Percentiles rank a stretch among this genome's conserved stretches.
Conservation (phyloP, 2,888 invertebrate genomes). For the Sepioteuthis lessoniana region DNA sequence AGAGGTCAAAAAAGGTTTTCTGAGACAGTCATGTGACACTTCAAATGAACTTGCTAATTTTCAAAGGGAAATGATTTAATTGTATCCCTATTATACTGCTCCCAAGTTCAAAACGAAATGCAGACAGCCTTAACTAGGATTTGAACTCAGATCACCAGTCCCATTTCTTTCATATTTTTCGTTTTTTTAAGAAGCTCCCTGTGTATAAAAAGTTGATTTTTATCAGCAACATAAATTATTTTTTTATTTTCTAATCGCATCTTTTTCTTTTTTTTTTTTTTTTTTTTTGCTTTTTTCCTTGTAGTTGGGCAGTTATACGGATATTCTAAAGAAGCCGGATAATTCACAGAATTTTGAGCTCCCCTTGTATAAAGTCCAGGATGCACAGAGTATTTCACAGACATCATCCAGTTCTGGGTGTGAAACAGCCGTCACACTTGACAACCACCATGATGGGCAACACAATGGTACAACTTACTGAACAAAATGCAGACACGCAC, state of each 20-base stretch:
- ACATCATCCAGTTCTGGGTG: slow-evolving; percentile 41
- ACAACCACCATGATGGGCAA: neutral
- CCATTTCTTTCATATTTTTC: neutral
- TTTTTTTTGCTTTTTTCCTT: neutral
- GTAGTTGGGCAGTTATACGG: neutral
- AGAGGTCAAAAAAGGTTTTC: too few species aligned
- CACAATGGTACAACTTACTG: neutral
- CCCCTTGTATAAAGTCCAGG: slow-evolving; percentile 34
- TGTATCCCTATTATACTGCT: too few species aligned
- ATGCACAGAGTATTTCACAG: slow-evolving; percentile 44
- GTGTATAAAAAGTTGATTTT: neutral
- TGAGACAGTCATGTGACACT: too few species aligned
- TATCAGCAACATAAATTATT: neutral
- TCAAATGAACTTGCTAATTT: too few species aligned
- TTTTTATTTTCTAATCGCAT: too few species aligned
- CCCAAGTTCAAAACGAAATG: too few species aligned
- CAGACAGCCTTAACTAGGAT: too few species aligned
- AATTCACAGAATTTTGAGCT: slow-evolving; percentile 34
- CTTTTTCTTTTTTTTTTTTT: neutral
- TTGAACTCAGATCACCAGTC: too few species aligned
- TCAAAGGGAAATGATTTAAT: too few species aligned
- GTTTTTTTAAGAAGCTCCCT: neutral
- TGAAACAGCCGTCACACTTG: slow-evolving; percentile 40
- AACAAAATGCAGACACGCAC: neutral
- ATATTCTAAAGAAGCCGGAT: neutral